Percentiles rank a stretch among this genome's conserved stretches.
These are phyloP conservation scores for Semicossyphus pulcher DNA, from an alignment of 2,113 vertebrate species.

Conservation along the genomic window DNA sequence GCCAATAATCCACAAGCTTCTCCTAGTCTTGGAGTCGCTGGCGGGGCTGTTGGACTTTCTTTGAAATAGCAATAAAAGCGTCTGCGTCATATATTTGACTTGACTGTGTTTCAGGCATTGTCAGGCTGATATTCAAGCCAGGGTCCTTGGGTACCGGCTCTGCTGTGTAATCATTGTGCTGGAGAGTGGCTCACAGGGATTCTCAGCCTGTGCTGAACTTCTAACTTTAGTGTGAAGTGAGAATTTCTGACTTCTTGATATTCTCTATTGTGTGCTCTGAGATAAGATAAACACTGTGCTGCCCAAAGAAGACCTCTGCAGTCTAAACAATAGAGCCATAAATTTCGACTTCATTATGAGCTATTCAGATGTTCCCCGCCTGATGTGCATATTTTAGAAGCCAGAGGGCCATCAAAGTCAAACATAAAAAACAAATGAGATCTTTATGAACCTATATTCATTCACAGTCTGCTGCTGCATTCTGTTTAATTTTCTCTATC, in stretches of 20 bases:
- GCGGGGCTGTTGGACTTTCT: not conserved
- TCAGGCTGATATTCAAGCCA: conserved; percentile 15
- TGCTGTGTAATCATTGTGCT: not conserved
- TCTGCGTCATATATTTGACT: conserved; percentile 25
- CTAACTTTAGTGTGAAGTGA: not conserved
- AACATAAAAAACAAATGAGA: conserved; percentile 73
- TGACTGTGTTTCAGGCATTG: not conserved
- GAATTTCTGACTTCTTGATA: conserved; percentile 21
- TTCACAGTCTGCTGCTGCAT: conserved; percentile 62
- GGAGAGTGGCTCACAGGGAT: not conserved
- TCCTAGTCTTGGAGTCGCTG: not conserved
- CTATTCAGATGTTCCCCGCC: conserved; percentile 50
- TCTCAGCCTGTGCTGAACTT: conserved; percentile 21
- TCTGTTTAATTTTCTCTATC: conserved; percentile 61
- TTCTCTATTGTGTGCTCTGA: conserved; percentile 23
- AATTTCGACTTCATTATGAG: conserved; percentile 63
- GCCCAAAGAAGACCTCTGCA: conserved; percentile 43
- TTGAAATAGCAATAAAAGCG: conserved; percentile 19
- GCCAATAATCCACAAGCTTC: conserved; percentile 8
- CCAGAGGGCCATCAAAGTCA: conserved; percentile 65
- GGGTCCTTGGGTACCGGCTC: conserved; percentile 5
- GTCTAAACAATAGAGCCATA: conserved; percentile 53
- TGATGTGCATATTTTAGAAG: conserved; percentile 60
- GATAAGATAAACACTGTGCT: not conserved
- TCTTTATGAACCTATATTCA: conserved; percentile 69